Conservation (phyloP, 2,113 vertebrate genomes). For the Zingel zingel region DNA sequence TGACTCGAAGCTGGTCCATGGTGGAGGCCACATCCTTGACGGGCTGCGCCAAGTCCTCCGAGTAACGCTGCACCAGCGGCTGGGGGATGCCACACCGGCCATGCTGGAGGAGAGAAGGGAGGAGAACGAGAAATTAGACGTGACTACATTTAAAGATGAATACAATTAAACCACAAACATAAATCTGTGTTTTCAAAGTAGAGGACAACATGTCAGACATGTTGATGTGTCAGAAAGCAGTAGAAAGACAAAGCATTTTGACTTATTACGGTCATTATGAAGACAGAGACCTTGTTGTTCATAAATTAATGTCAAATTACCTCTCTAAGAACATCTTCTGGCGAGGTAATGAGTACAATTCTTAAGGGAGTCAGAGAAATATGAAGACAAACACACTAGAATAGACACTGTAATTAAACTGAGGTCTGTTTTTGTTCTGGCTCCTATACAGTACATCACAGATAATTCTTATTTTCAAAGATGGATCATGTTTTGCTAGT, state of each 20-base stretch:
- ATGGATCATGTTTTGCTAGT: not conserved
- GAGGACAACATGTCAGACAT: not conserved
- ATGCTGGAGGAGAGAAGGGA: constrained; percentile 80
- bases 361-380: not conserved
- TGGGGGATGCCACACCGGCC: constrained; percentile 96
- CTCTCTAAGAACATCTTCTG: constrained; percentile 9
- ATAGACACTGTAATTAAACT: not conserved
- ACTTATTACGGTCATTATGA: constrained; percentile 4
- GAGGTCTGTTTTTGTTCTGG: constrained; percentile 5
- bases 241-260: not conserved
- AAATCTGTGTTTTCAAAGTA: not conserved
- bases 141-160: not conserved
- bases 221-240: not conserved
- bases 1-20: constrained; percentile 95
- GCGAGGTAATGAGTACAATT: not conserved
- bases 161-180: not conserved
- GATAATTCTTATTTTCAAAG: not conserved
- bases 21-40: constrained; percentile 90
- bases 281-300: not conserved
- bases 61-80: constrained; percentile 92
- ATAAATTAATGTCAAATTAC: constrained; percentile 4
- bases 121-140: not conserved
- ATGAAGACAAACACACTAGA: not conserved
- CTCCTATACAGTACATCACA: not conserved
- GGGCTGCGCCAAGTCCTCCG: constrained; percentile 91